Evolutionary conservation across 1,140 invertebrate species (phyloP).

Genomic region (Orchesella cincta): DNA sequence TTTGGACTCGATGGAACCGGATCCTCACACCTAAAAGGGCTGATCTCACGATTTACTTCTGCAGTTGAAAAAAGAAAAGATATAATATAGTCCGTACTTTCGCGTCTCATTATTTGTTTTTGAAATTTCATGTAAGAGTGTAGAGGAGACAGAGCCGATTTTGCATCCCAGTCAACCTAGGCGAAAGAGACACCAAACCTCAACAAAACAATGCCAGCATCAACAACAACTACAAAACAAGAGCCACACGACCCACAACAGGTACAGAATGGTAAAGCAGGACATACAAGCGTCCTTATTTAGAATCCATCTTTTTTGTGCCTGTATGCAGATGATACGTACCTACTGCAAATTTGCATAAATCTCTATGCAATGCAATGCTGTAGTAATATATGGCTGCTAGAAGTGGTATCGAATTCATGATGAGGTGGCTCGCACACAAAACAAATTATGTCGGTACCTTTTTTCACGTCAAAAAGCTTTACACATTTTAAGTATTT

Average conservation of each 20-base stretch:
- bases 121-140: slow-evolving; percentile 42
- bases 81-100: slow-evolving; percentile 9
- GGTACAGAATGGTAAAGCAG: background rate
- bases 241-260: background rate
- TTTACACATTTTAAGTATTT: too few relatives aligned
- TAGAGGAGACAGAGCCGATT: slow-evolving; percentile 47
- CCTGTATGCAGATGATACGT: background rate
- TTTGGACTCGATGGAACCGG: slow-evolving; percentile 89
- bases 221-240: background rate
- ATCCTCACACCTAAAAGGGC: slow-evolving; percentile 96
- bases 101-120: background rate
- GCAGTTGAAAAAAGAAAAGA: background rate
- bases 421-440: background rate
- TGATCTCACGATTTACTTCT: slow-evolving; percentile 48
- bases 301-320: background rate
- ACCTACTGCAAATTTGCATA: background rate
- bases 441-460: background rate
- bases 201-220: background rate
- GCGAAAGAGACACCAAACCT: slow-evolving; percentile 36
- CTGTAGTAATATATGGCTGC: background rate
- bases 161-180: slow-evolving; percentile 47
- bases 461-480: background rate
- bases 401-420: background rate
- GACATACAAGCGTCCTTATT: too few relatives aligned
- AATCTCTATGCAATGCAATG: background rate